Conservation (phyloP, 2,797 vertebrate species). For the Netta rufina region DNA sequence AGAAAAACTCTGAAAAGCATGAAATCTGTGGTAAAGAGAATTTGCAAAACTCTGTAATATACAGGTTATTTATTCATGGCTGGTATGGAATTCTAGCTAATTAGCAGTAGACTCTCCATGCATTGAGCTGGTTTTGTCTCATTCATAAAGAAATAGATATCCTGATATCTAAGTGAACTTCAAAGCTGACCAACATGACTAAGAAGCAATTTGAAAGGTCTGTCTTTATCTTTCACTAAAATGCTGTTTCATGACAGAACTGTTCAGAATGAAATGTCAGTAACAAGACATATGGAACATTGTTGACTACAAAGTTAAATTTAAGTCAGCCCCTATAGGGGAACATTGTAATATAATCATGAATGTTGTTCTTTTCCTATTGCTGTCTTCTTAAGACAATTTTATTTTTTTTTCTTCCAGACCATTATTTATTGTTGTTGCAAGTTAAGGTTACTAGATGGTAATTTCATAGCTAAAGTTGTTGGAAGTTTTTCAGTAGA, state of each 20-base stretch:
- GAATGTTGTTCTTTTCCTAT: neutral
- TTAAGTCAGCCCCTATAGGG: neutral
- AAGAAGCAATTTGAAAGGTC: neutral
- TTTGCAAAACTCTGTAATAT: neutral
- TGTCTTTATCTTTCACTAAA: neutral
- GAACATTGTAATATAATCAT: neutral
- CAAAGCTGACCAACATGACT: neutral
- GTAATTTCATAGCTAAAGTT: neutral
- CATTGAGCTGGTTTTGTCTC: slow-evolving; percentile 20
- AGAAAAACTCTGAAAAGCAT: neutral
- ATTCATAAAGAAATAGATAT: neutral
- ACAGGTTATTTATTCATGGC: neutral
- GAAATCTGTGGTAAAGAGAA: neutral
- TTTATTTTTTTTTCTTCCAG: neutral
- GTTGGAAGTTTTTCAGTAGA: neutral
- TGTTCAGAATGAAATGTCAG: neutral
- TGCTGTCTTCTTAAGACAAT: neutral
- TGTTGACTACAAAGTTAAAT: neutral
- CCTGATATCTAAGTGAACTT: neutral
- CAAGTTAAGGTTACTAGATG: neutral
- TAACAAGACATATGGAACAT: neutral
- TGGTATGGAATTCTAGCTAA: neutral
- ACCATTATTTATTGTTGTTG: neutral
- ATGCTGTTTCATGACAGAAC: neutral
- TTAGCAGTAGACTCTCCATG: neutral